These are phyloP conservation scores for Ganaspis sp. DNA, from an alignment of 1,140 invertebrate genomes.

Conservation along the genomic window DNA sequence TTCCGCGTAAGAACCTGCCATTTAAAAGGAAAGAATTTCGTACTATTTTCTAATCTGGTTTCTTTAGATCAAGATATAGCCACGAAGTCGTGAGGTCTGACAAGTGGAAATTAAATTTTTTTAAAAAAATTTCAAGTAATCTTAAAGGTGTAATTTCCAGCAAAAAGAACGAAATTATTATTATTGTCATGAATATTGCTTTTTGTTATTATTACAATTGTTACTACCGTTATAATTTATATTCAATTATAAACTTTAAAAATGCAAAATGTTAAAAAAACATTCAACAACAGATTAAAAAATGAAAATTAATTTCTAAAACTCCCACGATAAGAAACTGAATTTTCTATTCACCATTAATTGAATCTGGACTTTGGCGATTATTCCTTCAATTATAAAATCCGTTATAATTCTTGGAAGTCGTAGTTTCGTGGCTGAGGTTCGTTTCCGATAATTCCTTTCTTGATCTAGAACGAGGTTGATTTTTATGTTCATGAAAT, in stretches of 20 bases:
- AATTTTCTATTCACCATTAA: background rate
- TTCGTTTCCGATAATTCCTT: constrained; percentile 52
- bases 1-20: background rate
- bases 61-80: background rate
- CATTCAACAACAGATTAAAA: background rate
- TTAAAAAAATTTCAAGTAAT: background rate
- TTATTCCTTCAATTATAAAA: constrained; percentile 12
- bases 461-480: constrained; percentile 55
- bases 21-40: background rate
- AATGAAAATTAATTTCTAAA: too few species aligned
- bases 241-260: background rate
- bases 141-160: background rate
- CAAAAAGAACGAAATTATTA: too few species aligned
- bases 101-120: too few species aligned
- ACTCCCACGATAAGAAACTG: background rate
- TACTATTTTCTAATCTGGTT: background rate
- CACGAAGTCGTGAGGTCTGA: background rate
- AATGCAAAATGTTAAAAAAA: background rate
- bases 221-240: too few species aligned
- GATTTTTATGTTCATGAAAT: constrained; percentile 69
- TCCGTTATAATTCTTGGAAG: constrained; percentile 1
- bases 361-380: background rate
- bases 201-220: too few species aligned
- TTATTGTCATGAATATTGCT: too few species aligned
- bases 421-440: constrained; percentile 10